Base-by-base conservation (phyloP, 2,113 vertebrate genomes). In the Halichoerus grypus region DNA sequence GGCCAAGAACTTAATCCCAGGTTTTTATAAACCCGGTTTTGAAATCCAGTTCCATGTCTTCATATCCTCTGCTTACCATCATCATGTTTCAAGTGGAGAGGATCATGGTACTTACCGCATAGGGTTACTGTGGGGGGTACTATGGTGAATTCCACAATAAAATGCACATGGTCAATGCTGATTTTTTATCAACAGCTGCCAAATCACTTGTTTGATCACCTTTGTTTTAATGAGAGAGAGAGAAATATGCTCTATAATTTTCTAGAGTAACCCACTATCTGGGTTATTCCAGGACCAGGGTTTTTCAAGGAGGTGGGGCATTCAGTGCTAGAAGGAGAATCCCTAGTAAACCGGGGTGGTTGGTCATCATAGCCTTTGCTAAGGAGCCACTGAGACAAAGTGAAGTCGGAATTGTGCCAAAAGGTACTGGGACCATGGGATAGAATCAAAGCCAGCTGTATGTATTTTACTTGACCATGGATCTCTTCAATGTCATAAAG, bases 341-440 rank as follows among this genome's bases (percentile, higher is more conserved):
- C 4, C 12, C 24, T 65, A 36, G 59, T 3, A 63, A 55, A 39
- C 4, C 1, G 8, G 28, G 2, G 59, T 12, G 14, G 1, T 2
- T 59, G 15, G 28, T 57, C 12, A 12, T 22, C 7, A 15, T 46
- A 49, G 61, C n/a, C 24, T 79, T 61, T 61, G 31, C 28, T 81
- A 51, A 92, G 36, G 26, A 88, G 36, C 36, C 61, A 24, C 57
- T 59, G 21, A 67, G 28, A 84, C 53, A 18, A 3, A 67, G 21
- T 36, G 19, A 31, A 80, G 24, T 65, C 10, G 61, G 76, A 67
- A 87, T 59, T 31, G 4, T 14, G 42, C 51, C 42, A 57, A 36
- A 94, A 51, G 13, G 51, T 69, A 81, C 19, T 26, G 18, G 49
- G 31, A 82, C 15, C 8, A 51, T 31, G 74, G 61, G 51, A 88